These are phyloP conservation scores for Corticium candelabrum DNA, from an alignment of 37 sponge, comb jelly and placozoan genomes.

Conservation along the genomic window DNA sequence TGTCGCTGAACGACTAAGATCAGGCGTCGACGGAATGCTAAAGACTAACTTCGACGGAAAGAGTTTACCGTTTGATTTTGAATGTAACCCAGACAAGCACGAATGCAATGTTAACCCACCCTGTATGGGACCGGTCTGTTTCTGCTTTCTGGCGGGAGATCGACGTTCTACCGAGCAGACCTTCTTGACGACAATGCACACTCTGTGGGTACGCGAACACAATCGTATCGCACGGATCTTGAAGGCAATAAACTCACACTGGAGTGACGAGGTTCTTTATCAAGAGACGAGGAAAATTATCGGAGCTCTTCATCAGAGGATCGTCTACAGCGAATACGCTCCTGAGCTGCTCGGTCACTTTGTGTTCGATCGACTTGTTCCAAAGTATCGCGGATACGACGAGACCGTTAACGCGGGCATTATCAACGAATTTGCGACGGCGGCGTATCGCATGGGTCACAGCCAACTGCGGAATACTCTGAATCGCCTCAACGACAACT, in stretches of 20 bases:
- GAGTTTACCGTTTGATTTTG: neutral
- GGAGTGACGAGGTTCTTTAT: neutral
- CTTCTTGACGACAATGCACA: neutral
- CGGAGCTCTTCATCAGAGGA: conserved; percentile 1
- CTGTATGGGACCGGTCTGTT: neutral
- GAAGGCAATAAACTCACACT: neutral
- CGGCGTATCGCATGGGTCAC: conserved; percentile 82
- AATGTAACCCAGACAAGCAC: too few species aligned
- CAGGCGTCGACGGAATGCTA: neutral
- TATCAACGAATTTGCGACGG: conserved; percentile 59
- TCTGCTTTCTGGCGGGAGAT: neutral
- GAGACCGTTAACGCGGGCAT: conserved; percentile 41
- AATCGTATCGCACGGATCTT: neutral
- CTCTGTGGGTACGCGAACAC: neutral
- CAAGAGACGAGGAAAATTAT: conserved; percentile 6
- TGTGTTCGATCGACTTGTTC: neutral
- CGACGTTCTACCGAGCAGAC: neutral
- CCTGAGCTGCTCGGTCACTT: conserved; percentile 21
- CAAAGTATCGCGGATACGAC: conserved; percentile 36
- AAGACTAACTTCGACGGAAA: too few species aligned
- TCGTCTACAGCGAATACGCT: conserved; percentile 16
- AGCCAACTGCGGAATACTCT: conserved; percentile 49
- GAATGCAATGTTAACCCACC: neutral
- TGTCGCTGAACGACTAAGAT: neutral
- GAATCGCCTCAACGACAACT: conserved; percentile 33